Evolutionary conservation across 2,797 vertebrate genomes (phyloP).

Genomic region (Delichon dasypus): DNA sequence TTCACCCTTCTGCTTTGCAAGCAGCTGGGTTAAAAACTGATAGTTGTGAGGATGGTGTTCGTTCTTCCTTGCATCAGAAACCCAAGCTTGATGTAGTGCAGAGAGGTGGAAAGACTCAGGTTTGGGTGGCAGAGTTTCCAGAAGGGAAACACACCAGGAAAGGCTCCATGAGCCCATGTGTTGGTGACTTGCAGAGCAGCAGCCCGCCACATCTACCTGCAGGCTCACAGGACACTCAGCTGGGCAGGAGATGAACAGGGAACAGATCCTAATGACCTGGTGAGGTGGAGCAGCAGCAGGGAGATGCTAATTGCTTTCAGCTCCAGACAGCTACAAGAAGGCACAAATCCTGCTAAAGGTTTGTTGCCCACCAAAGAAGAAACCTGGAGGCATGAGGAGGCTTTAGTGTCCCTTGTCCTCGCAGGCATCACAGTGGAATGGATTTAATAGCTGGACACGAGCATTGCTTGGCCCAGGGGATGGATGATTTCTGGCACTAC

Average conservation of each 20-base stretch:
- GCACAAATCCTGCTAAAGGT: fast-evolving
- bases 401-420: background rate
- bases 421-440: no score
- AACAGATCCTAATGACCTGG: background rate
- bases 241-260: background rate
- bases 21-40: background rate
- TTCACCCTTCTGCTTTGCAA: background rate
- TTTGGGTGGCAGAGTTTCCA: background rate
- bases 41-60: background rate
- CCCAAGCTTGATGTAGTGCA: background rate
- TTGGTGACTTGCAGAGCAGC: background rate
- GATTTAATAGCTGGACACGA: background rate
- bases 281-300: background rate
- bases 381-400: background rate
- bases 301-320: no score
- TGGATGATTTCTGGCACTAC: background rate
- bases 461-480: background rate
- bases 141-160: background rate
- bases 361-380: background rate
- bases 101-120: background rate
- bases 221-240: background rate
- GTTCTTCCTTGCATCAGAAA: background rate
- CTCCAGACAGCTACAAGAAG: background rate
- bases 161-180: background rate
- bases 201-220: background rate